Conservation (phyloP, 2,888 invertebrate genomes). For the Caradrina clavipalpis region DNA sequence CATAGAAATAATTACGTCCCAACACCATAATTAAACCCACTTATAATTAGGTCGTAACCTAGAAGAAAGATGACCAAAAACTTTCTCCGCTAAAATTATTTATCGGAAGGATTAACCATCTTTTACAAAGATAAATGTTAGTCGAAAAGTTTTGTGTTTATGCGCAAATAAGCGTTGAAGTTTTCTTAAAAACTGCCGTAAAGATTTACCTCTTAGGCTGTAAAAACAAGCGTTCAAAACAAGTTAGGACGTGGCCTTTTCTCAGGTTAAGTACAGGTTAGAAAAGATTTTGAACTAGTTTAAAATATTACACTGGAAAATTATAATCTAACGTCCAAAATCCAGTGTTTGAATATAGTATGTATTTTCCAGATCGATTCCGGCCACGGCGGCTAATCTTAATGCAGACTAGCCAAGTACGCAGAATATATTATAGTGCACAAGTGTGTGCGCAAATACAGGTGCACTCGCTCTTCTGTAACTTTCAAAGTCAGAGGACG, state of each 20-base stretch:
- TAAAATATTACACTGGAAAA: neutral
- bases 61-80: slow-evolving; percentile 41
- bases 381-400: no score
- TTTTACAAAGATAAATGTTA: slow-evolving; percentile 66
- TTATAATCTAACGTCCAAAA: neutral
- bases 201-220: slow-evolving; percentile 48
- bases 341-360: neutral
- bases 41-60: slow-evolving; percentile 11
- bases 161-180: slow-evolving; percentile 64
- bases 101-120: slow-evolving; percentile 59
- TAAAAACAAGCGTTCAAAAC: slow-evolving; percentile 45
- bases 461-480: no score
- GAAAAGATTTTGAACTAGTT: slow-evolving; percentile 28
- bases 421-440: no score
- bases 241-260: slow-evolving; percentile 19
- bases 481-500: no score
- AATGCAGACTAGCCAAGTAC: no score
- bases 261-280: slow-evolving; percentile 16
- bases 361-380: no score
- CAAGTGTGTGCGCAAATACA: no score
- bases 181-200: slow-evolving; percentile 58
- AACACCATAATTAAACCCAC: slow-evolving; percentile 17
- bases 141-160: slow-evolving; percentile 63
- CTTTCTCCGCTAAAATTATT: slow-evolving; percentile 61
- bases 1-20: neutral